A percentile compares a stretch with the other conserved stretches of the same genome.
These are phyloP conservation scores for Timema podura DNA, from an alignment of 2,888 invertebrate genomes.

Conservation along the genomic window DNA sequence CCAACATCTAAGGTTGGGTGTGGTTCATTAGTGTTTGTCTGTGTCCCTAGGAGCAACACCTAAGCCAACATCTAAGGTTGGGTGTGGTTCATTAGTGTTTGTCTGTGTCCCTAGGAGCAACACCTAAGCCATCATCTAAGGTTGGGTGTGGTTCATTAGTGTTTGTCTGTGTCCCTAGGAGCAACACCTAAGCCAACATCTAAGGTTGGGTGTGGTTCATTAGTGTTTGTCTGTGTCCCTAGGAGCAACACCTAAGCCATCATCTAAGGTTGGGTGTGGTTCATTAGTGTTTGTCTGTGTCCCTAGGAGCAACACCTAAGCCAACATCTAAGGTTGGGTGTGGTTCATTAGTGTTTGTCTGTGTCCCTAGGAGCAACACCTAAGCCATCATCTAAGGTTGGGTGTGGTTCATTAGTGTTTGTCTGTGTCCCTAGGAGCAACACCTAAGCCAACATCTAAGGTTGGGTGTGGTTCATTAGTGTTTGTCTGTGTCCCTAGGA, in stretches of 20 bases:
- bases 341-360: neutral
- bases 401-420: too few relatives aligned
- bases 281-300: neutral
- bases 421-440: constrained; percentile 42
- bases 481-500: constrained; percentile 40
- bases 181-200: constrained; percentile 47
- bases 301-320: constrained; percentile 47
- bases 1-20: constrained; percentile 46
- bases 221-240: constrained; percentile 14
- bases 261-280: constrained; percentile 43
- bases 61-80: constrained; percentile 47
- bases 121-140: constrained; percentile 48
- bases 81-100: too few relatives aligned
- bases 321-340: constrained; percentile 46
- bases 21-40: neutral
- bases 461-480: too few relatives aligned
- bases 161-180: constrained; percentile 40
- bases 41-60: constrained; percentile 45
- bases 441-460: constrained; percentile 48
- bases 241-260: constrained; percentile 49
- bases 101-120: constrained; percentile 42
- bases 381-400: constrained; percentile 47
- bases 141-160: too few relatives aligned
- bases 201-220: constrained; percentile 37
- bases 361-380: constrained; percentile 45